phyloP scores from a whole-genome alignment of 2,113 vertebrate genomes.

The Toxostoma redivivum region DNA sequence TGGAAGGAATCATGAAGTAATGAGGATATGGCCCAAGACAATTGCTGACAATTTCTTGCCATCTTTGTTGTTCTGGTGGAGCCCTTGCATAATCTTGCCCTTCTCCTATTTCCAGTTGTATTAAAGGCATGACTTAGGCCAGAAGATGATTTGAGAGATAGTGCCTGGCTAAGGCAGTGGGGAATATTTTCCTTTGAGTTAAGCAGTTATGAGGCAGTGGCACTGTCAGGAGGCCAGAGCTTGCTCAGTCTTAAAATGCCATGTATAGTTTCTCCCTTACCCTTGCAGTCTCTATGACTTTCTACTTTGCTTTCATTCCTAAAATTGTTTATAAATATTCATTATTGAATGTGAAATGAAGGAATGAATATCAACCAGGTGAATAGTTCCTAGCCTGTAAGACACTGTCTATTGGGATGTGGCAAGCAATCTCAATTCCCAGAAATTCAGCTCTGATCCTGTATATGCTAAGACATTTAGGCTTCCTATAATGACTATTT shows the following conservation, averaged over 20 bases:
- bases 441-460: background rate
- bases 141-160: background rate
- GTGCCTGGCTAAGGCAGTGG: background rate
- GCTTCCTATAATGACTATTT: background rate
- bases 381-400: background rate
- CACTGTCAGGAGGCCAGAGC: background rate
- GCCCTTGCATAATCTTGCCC: background rate
- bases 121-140: background rate
- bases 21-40: background rate
- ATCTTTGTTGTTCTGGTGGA: background rate
- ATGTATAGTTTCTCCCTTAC: fast-evolving
- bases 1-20: background rate
- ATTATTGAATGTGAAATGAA: background rate
- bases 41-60: background rate
- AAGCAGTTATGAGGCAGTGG: background rate
- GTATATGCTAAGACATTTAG: background rate
- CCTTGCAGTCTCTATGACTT: background rate
- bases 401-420: background rate
- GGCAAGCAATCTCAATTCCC: background rate
- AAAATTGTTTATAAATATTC: background rate
- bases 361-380: background rate
- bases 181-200: background rate
- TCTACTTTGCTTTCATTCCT: background rate
- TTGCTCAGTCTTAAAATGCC: background rate
- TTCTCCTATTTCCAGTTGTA: background rate